Evolutionary conservation across 2,797 vertebrate species (phyloP).

Genomic region (Danio kyathit): DNA sequence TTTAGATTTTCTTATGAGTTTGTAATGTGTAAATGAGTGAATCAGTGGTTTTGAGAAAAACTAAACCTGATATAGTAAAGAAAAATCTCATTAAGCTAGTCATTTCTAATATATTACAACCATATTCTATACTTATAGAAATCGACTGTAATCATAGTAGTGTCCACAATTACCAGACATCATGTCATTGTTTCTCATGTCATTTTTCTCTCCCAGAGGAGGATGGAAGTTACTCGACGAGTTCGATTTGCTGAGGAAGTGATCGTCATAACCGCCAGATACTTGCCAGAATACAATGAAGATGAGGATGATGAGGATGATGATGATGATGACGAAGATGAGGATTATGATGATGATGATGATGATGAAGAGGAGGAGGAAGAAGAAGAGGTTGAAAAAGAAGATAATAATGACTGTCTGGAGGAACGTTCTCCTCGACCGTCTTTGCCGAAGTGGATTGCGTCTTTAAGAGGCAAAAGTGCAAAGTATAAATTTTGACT

Average conservation of each 20-base stretch:
- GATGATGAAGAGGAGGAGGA: neutral
- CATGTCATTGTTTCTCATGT: neutral
- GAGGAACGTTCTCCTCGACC: constrained; percentile 57
- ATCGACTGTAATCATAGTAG: no score
- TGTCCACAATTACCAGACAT: constrained; percentile 20
- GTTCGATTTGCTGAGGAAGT: constrained; percentile 77
- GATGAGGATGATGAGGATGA: neutral
- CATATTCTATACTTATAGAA: neutral
- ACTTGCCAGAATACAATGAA: constrained; percentile 38
- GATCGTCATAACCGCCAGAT: constrained; percentile 59
- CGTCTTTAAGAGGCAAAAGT: constrained; percentile 74
- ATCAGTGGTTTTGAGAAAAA: no score
- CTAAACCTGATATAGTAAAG: no score
- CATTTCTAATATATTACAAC: neutral
- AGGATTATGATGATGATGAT: neutral
- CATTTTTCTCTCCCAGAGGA: constrained; percentile 67
- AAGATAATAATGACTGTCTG: constrained; percentile 29
- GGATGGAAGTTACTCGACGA: constrained; percentile 71
- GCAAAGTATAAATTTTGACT: constrained; percentile 53
- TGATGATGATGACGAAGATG: neutral
- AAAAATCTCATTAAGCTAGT: no score
- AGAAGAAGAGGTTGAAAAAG: constrained; percentile 17
- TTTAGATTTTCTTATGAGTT: no score
- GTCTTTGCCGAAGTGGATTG: constrained; percentile 74
- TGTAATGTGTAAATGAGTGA: no score